Base-by-base conservation (phyloP, 1,140 invertebrate species). In the Luehdorfia chinensis region DNA sequence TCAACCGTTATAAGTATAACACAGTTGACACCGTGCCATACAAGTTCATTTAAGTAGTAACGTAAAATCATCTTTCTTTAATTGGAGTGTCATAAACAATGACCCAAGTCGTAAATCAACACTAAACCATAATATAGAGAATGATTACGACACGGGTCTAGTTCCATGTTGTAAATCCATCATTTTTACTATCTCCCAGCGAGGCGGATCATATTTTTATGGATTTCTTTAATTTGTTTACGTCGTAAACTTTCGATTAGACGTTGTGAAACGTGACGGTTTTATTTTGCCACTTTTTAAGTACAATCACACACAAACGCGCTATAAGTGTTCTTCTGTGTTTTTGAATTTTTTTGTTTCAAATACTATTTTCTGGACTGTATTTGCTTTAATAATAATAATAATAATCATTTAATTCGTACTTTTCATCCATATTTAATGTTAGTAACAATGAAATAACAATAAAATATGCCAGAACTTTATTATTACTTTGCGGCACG, bases 91-190 rank as follows among this genome's bases (percentile, higher is more conserved):
- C 25, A 16, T 43, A 43, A 43, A 43, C 39, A 43, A 43, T 30
- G 39, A 43, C 3, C 8, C 8, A 18, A 18, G 15, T 43, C 27
- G 18, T 43, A 43, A 43, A 43, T 43, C 27, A 43, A 25, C 23
- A 23, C 14, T 4, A 6, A n/a, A n/a, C n/a, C 19, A 5, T 2
- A 7, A 34, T 43, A 30, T 39, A 16, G 12, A 30, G 27, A 65
- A 57, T 56, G 37, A 55, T 64, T 63, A 61, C 55, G 57, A 72
- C 69, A 69, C 56, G 52, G 62, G 59, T 59, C 55, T 32, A 53
- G 55, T 47, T 41, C 14, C n/a, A n/a, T 30, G 50, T 47, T 47
- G 54, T 69, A 64, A 69, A 70, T 64, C 49, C 48, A 67, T 64
- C 64, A 66, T 67, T 62, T 63, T 65, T 65, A 62, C 51, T 61